Conservation (phyloP, 2,888 invertebrate species). For the Pelosia muscerda region DNA sequence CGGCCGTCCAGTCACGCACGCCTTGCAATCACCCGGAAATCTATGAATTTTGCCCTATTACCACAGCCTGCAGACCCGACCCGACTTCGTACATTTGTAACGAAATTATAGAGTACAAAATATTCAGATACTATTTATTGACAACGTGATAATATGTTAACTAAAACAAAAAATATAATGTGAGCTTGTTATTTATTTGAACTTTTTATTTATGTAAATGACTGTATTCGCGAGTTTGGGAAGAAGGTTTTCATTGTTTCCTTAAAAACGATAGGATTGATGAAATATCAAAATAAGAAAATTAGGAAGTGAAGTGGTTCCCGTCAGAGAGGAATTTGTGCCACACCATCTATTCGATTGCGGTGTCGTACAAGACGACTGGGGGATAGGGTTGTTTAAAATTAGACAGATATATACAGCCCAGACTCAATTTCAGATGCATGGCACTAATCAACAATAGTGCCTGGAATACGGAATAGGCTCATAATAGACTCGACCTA, state of each 20-base stretch:
- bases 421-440: too few relatives aligned
- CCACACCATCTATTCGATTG: too few relatives aligned
- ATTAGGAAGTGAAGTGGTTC: too few relatives aligned
- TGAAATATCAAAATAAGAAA: too few relatives aligned
- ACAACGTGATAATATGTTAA: conserved; percentile 44
- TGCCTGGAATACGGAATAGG: too few relatives aligned
- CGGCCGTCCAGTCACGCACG: conserved; percentile 63
- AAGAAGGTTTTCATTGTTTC: conserved; percentile 16
- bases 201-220: conserved; percentile 34
- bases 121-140: conserved; percentile 47
- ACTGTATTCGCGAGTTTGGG: conserved; percentile 30
- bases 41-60: conserved; percentile 68
- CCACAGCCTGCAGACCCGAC: conserved; percentile 39
- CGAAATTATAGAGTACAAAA: conserved; percentile 47
- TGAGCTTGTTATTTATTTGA: conserved; percentile 1
- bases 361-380: too few relatives aligned
- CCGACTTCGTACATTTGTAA: conserved; percentile 36
- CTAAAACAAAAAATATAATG: conserved; percentile 20
- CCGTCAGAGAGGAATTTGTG: too few relatives aligned
- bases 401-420: too few relatives aligned
- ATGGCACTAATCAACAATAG: too few relatives aligned
- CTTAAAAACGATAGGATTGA: too few relatives aligned
- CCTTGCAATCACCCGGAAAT: conserved; percentile 65
- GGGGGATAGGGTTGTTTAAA: too few relatives aligned
- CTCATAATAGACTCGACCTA: too few relatives aligned